Percentiles rank a stretch among this genome's conserved stretches.
Evolutionary conservation across 1,140 invertebrate species (phyloP).

Genomic region (Drosophila albomicans): DNA sequence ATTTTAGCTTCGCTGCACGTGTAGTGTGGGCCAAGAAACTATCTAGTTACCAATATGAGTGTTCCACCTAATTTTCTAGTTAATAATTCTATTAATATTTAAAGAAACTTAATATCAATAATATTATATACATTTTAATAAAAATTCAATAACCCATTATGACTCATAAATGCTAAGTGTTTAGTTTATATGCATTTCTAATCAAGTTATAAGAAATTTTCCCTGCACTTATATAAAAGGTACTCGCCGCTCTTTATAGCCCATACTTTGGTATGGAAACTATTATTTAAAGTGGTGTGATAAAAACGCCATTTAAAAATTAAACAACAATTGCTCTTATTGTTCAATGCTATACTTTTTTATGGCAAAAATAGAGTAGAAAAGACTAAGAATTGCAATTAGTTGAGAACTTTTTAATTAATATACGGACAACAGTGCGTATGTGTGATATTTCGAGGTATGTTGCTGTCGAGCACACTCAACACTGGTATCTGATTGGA

Average conservation of each 20-base stretch:
- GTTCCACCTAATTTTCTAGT: too few relatives aligned
- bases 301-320: constrained; percentile 1
- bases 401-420: too few relatives aligned
- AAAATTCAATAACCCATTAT: neutral
- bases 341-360: too few relatives aligned
- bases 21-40: neutral
- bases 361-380: too few relatives aligned
- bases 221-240: neutral
- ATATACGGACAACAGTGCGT: neutral
- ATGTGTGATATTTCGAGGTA: neutral
- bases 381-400: too few relatives aligned
- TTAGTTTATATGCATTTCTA: neutral
- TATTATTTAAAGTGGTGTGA: constrained; percentile 4
- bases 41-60: neutral
- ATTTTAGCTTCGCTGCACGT: neutral
- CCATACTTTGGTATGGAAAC: neutral
- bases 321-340: neutral
- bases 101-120: too few relatives aligned
- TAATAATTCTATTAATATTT: too few relatives aligned
- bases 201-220: neutral
- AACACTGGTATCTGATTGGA: constrained; percentile 2
- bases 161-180: too few relatives aligned
- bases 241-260: neutral
- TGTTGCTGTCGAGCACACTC: neutral
- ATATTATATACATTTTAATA: too few relatives aligned